Evolutionary conservation across 2,888 invertebrate genomes (phyloP), one percentile per base, ranked within the genome.

Genomic region (Himalopsyche tibetana): DNA sequence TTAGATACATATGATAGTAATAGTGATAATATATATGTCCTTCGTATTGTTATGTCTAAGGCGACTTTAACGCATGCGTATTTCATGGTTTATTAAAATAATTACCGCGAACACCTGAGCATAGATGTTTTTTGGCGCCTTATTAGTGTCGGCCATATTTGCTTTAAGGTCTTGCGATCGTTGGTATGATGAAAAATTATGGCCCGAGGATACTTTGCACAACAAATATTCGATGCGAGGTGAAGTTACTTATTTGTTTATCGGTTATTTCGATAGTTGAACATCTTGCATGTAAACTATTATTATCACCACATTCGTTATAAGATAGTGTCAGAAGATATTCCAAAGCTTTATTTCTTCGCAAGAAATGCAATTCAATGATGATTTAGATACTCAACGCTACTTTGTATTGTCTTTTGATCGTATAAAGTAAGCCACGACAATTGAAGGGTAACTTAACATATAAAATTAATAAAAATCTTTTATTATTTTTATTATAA

Each of bases 111-210:
- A 74, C 74, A 74, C 74, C 74, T 74, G 74, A 74, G 28, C 74
- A 36, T 28, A 38, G 74, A 74, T 74, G 38, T 74, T 74, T 69
- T 69, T 74, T 74, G 74, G 74, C 36, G 74, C 15, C 74, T 36
- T 74, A 74, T 74, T 74, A 74, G 74, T 74, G 19, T 5, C 74
- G 38, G 74, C 74, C 36, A 74, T 74, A 12, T 74, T 38, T 19
- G 36, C 74, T 74, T 38, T 74, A 74, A 38, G 74, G 74, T 38
- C 74, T 38, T 36, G 74, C 74, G 2, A 36, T 74, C 19, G 9
- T 19, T 28, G 74, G 36, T 12, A 74, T 74, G 38, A 38, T 74
- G 74, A 38, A 74, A 74, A 74, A 74, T 74, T 74, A 74, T 36
- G 36, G 74, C 74, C 74, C 36, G 38, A 5, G 74, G 74, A 74